Base-by-base conservation (phyloP, 2,113 vertebrate genomes). In the Chelonoidis abingdonii region DNA sequence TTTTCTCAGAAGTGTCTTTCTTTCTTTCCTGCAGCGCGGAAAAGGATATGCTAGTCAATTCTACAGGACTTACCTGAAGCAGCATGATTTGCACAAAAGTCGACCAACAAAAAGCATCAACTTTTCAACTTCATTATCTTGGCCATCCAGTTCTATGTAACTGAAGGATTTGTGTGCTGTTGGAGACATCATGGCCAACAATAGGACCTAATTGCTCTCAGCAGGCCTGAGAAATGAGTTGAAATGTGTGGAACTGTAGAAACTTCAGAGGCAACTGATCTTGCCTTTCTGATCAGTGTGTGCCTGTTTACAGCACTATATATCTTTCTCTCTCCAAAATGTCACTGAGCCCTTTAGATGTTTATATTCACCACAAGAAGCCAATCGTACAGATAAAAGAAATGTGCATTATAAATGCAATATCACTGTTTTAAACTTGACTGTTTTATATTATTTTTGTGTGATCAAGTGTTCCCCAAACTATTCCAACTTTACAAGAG, bases 21-120 rank as follows among this genome's bases (percentile, higher is more conserved):
- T 99, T 98, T 98, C 92, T 98, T 97, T 98, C 95, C 97, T 47
- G 93, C 99, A 99, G 99, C 99, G 98, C 99, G 99, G 99, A 99
- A 99, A 99, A 99, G 99, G 99, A 98, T 99, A 99, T 99, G 99
- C 99, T 99, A 99, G 99, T 99, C 99, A 99, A 97, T 99, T 99
- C 98, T 95, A 98, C 99, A 98, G 99, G 99, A 99, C 98, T 99
- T 99, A 98, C 98, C 99, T 96, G 99, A 99, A 99, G 99, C 99
- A 96, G 99, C 99, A 98, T 99, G 99, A 99, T 99, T 99, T 99
- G 99, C 99, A 99, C 99, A 99, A 99, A 98, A 98, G 98, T 98
- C 98, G 98, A 98, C 98, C 98, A 98, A 98, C 97, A 98, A 99
- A 98, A 98, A 99, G 98, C 99, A 98, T 99, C 98, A 98, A 98